Base-by-base conservation (phyloP, 2,113 vertebrate species). In the Struthio camelus region DNA sequence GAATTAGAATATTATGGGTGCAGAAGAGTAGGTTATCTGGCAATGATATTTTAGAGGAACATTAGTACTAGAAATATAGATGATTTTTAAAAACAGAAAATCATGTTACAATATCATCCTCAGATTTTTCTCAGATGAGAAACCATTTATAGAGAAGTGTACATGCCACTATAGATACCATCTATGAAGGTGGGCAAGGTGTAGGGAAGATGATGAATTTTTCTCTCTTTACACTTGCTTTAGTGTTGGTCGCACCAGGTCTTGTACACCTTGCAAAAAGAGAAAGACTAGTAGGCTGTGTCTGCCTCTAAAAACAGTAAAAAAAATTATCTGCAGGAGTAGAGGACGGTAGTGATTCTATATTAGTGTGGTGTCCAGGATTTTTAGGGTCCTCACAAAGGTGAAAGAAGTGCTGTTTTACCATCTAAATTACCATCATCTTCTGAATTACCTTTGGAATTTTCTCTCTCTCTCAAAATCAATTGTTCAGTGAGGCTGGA, bases 131-230 rank as follows among this genome's bases (percentile, higher is more conserved):
- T 7, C 44, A 56, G 10, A 44, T 27, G 51, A 25, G 9, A 85
- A 90, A 72, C 2, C 12, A 24, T 59, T 59, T 46, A 75, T 34
- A 48, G 32, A 11, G 82, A 77, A 8, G 18, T 65, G 16, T 17
- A 20, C 0, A 2, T 19, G 22, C 30, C 22, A 3, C 40, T 22
- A 83, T 1, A 36, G 1, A 15, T 2, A 14, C 0, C 7, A 56
- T 12, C n/a, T 38, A 0, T 53, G 24, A 69, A 59, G 42, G 22
- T n/a, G 42, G 59, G 30, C 3, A 54, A 79, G 6, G 8, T 15
- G 4, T 23, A 64, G 42, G 27, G 2, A 87, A 72, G 28, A 44
- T 2, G 0, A 59, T 2, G 0, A 59, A 7, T 13, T 79, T 87
- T 56, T 58, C 19, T 65, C 38, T 64, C 6, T 72, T 84, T 50